phyloP scores from a whole-genome alignment of 2,113 vertebrate genomes.

The Lycaon pictus region DNA sequence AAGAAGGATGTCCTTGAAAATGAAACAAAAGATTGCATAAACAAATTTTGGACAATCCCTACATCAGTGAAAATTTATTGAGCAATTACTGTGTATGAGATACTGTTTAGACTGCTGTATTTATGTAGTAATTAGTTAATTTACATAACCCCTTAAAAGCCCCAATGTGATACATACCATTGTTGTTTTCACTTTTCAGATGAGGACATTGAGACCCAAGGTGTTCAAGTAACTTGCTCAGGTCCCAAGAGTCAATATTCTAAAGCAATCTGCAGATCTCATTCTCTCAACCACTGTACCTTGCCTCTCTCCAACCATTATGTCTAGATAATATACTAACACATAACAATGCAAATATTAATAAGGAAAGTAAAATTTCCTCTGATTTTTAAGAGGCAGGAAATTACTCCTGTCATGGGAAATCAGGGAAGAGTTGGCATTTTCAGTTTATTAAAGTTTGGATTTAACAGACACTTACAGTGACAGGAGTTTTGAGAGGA shows the following conservation, averaged over 20 bases:
- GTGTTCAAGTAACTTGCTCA: not conserved
- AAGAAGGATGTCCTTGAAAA: not conserved
- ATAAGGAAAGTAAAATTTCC: not conserved
- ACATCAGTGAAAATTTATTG: not conserved
- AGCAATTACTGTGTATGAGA: not conserved
- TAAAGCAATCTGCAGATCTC: not conserved
- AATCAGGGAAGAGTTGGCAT: not conserved
- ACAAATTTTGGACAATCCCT: rapidly evolving
- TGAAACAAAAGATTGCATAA: not conserved
- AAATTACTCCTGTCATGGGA: not conserved
- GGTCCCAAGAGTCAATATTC: not conserved
- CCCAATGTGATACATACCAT: not conserved
- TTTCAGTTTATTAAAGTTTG: not conserved
- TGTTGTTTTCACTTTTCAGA: not conserved
- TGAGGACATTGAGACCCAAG: not conserved
- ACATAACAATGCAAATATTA: not conserved
- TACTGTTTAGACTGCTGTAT: not conserved
- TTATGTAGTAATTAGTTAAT: not conserved
- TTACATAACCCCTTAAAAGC: not conserved
- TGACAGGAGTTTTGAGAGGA: not conserved
- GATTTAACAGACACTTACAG: too few species aligned
- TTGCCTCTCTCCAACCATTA: not conserved
- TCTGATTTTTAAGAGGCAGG: not conserved
- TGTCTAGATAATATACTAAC: not conserved
- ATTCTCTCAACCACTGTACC: not conserved